Base-by-base conservation (phyloP, 1,140 invertebrate species). In the Brachionus calyciflorus region DNA sequence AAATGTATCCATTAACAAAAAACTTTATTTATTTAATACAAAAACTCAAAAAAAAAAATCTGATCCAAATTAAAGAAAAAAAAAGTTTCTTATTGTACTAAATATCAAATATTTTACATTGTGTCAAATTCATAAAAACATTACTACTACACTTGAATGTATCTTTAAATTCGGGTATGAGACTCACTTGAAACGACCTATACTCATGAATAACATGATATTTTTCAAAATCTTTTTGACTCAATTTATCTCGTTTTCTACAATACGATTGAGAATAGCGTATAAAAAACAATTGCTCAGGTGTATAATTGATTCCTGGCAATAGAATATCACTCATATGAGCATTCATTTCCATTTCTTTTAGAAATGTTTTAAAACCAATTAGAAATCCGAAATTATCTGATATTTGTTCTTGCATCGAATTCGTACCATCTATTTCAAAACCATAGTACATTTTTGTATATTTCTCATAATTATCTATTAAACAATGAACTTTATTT, bases 51-150 rank as follows among this genome's bases (percentile, higher is more conserved):
- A 30, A 14, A 41, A 65, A 6, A 65, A 46, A 65, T n/a, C 24
- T 37, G 33, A 37, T 37, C 33, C 33, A n/a, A n/a, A n/a, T 30
- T 28, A 24, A 26, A 44, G 44, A 65, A 65, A 65, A 26, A 19
- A 24, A 26, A 21, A 21, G 12, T 24, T 44, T 19, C 37, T 41
- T 17, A 41, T 1, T 10, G 14, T 12, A 65, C 40, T 65, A 65
- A 41, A 65, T 65, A 44, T 73, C 69, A 49, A 73, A 73, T 51
- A 73, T 73, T 30, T 73, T 49, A 55, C 69, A 73, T 17, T 51
- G 44, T 26, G 17, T 33, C n/a, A 73, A 73, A 73, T 73, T 65
- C 10, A 30, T 24, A 65, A 44, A 65, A 65, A 44, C 19, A 65
- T 65, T 49, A 14, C 10, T 73, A 37, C 26, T 51, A 73, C 69